phyloP scores from a whole-genome alignment of 35 echinoderm and acorn worm species.

The Heliocidaris tuberculata region DNA sequence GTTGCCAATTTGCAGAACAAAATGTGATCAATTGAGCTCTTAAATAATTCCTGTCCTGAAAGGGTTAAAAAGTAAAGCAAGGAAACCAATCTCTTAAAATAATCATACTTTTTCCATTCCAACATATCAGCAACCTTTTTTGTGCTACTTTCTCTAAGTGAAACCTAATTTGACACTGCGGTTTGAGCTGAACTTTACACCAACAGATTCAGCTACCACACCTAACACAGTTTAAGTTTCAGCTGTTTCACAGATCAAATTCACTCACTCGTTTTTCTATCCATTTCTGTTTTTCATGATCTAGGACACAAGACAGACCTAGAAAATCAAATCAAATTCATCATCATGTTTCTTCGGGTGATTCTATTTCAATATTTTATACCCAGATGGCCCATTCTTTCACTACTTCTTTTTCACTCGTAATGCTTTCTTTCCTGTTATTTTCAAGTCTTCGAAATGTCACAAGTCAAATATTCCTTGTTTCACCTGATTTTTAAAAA shows the following conservation, averaged over 20 bases:
- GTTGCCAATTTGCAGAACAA: no score
- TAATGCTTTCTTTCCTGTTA: not conserved
- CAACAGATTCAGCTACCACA: not conserved
- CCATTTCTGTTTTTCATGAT: not conserved
- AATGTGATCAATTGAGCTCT: no score
- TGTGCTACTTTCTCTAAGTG: not conserved
- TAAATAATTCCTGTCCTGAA: no score
- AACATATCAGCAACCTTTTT: not conserved
- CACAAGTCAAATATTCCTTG: not conserved
- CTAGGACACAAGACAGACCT: not conserved
- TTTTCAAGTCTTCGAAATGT: not conserved
- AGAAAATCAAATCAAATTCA: not conserved
- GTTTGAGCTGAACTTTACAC: not conserved
- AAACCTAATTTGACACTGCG: slow-evolving; percentile 34
- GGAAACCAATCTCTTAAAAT: not conserved
- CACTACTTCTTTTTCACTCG: not conserved
- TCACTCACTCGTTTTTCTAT: not conserved
- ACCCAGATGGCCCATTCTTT: not conserved
- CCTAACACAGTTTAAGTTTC: slow-evolving; percentile 27
- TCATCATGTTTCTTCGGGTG: not conserved
- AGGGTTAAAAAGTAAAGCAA: not conserved
- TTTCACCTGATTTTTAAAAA: not conserved
- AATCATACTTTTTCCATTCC: not conserved
- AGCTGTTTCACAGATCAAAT: slow-evolving; percentile 25
- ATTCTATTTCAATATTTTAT: not conserved